These are phyloP conservation scores for Stenopsyche tienmushanensis DNA, from an alignment of 1,140 invertebrate genomes.

Conservation along the genomic window DNA sequence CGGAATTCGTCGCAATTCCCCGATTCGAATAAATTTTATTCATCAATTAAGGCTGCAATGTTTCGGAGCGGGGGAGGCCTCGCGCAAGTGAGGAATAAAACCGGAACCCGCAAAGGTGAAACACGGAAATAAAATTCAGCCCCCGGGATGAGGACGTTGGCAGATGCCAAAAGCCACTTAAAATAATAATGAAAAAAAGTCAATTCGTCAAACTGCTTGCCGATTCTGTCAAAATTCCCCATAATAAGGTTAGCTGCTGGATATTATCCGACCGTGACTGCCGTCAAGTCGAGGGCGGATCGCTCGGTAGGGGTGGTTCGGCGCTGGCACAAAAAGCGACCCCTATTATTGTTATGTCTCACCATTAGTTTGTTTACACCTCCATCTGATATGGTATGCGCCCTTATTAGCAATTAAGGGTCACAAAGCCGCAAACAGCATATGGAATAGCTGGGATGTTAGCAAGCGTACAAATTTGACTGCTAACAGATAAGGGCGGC, in stretches of 20 bases:
- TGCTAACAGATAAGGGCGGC: constrained; percentile 23
- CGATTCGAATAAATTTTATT: constrained; percentile 27
- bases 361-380: constrained; percentile 42
- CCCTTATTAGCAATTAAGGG: constrained; percentile 42
- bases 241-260: constrained; percentile 37
- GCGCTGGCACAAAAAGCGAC: constrained; percentile 25
- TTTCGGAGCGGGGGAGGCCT: background rate
- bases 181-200: constrained; percentile 23
- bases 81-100: background rate
- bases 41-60: constrained; percentile 13
- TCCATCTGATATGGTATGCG: constrained; percentile 41
- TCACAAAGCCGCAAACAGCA: constrained; percentile 37
- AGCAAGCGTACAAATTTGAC: constrained; percentile 33
- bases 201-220: constrained; percentile 35
- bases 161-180: constrained; percentile 37
- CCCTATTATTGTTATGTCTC: constrained; percentile 38
- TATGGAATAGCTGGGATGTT: constrained; percentile 30
- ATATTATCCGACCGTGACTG: constrained; percentile 23
- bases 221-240: constrained; percentile 33
- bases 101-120: background rate
- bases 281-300: constrained; percentile 1
- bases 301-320: constrained; percentile 9
- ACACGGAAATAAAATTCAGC: constrained; percentile 7
- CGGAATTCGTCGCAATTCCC: constrained; percentile 1
- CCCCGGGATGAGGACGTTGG: constrained; percentile 3